These are phyloP conservation scores for Mya arenaria DNA, from an alignment of 1,140 invertebrate species.

Conservation along the genomic window DNA sequence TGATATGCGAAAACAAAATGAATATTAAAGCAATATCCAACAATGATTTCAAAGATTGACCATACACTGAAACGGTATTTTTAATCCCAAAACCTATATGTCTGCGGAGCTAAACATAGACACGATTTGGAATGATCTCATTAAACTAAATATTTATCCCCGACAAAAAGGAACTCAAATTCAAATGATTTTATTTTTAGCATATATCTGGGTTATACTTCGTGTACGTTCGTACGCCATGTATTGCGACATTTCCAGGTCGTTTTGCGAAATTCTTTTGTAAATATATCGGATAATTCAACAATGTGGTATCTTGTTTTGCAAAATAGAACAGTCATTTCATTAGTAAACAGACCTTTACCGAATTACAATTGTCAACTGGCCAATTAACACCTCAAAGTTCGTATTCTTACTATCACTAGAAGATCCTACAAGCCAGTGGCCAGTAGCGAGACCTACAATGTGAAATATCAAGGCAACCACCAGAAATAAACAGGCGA, in stretches of 20 bases:
- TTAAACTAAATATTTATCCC: too few relatives aligned
- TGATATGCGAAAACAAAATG: neutral
- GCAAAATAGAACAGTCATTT: neutral
- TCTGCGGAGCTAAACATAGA: neutral
- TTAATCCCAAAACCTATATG: neutral
- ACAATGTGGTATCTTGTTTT: neutral
- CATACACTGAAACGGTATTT: neutral
- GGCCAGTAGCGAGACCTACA: conserved; percentile 2
- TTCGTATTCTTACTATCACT: neutral
- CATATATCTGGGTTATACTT: too few relatives aligned
- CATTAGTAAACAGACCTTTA: neutral
- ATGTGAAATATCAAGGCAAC: conserved; percentile 8
- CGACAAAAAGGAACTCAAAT: too few relatives aligned
- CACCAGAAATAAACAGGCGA: neutral
- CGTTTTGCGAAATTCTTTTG: neutral
- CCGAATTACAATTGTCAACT: neutral
- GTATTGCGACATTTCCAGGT: neutral
- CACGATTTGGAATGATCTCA: too few relatives aligned
- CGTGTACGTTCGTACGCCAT: too few relatives aligned
- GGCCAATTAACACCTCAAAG: neutral
- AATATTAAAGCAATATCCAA: neutral
- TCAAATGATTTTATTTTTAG: too few relatives aligned
- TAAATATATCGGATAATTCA: neutral
- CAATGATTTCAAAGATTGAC: neutral
- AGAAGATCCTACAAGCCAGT: conserved; percentile 13